These are phyloP conservation scores for Nyctibius bracteatus DNA, from an alignment of 2,113 vertebrate genomes.

Conservation along the genomic window DNA sequence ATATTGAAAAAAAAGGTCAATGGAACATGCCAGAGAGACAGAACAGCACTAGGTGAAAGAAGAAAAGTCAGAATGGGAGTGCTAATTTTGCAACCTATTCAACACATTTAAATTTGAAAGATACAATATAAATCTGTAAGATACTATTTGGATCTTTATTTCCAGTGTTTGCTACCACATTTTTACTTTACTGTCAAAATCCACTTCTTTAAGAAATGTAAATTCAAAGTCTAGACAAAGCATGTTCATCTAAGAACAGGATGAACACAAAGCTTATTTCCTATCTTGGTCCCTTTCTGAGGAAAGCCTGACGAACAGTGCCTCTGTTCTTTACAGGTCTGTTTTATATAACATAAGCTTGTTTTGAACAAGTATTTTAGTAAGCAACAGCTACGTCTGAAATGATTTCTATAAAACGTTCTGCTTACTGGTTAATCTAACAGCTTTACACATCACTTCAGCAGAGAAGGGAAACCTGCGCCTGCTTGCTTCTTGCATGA, in stretches of 20 bases:
- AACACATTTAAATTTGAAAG: not conserved
- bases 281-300: not conserved
- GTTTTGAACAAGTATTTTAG: not conserved
- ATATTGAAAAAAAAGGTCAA: not conserved
- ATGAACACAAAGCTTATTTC: not conserved
- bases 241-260: rapidly evolving
- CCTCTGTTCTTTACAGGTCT: not conserved
- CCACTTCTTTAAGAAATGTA: not conserved
- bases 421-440: not conserved
- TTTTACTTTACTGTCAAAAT: not conserved
- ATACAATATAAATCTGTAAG: not conserved
- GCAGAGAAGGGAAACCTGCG: not conserved
- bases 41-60: not conserved
- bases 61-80: not conserved
- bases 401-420: not conserved
- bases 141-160: not conserved
- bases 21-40: not conserved
- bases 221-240: not conserved
- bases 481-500: not conserved
- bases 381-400: not conserved
- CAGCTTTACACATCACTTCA: not conserved
- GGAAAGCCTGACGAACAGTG: not conserved
- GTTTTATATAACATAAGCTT: not conserved
- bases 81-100: not conserved
- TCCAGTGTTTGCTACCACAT: not conserved